Base-by-base conservation (phyloP, 2,113 vertebrate genomes). In the Ceyx cyanopectus region DNA sequence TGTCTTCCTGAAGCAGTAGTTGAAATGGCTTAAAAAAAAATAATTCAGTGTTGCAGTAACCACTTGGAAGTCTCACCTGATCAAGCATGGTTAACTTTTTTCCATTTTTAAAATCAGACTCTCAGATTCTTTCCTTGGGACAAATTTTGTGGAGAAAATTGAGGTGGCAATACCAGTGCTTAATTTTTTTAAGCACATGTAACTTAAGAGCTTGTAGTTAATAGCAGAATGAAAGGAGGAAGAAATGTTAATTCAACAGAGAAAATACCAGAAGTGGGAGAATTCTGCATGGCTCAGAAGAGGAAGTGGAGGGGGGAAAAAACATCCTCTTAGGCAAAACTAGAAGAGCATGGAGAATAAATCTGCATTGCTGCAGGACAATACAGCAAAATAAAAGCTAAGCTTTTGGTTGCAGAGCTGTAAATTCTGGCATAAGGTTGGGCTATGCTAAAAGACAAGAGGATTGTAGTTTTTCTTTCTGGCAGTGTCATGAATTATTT, bases 281-380 rank as follows among this genome's bases (percentile, higher is more conserved):
- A 87, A 37, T 86, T 66, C 32, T 69, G 40, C 18, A 34, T 43
- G 61, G 14, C 19, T 2, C 18, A 15, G 30, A 81, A 21, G 51
- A 73, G 23, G 37, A 79, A 65, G 23, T 19, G 19, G 22, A 75
- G 48, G 10, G 34, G 16, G 14, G 30, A 10, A 5, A 48, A 63
- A 81, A n/a, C 9, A 60, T 72, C 30, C 30, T 63, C 0, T 0
- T 37, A 26, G 1, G 1, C 7, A 40, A 43, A 60, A 66, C 46
- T 32, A 8, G 43, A 85, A 85, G 58, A 79, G 21, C 34, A 7
- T 13, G 34, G 46, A 41, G 17, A 17, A 56, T 56, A 54, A 50
- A 26, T 48, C 48, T 79, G 75, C 21, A 17, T 27, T 87, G 32
- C n/a, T 82, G 10, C 45, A 61, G 30, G 41, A 56, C 58, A 68